Evolutionary conservation across 92 coral and sea anemone genomes (phyloP), one percentile per base, ranked within the genome.

Genomic region (Parazoanthus swiftii): DNA sequence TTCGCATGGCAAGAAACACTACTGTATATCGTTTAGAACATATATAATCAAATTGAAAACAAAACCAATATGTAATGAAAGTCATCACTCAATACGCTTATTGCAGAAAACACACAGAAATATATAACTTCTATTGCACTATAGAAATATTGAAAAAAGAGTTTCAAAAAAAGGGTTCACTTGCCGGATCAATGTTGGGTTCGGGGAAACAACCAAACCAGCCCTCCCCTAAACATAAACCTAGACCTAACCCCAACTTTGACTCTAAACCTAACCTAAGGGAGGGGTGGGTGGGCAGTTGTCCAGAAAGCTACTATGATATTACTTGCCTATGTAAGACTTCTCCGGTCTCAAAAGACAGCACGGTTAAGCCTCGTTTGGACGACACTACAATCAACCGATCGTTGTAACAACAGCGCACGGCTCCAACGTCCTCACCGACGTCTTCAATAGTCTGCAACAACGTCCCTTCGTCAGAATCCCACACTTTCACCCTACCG

Each of bases 301-400:
- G 3, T 4, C 42, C 42, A 39, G 36, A 10, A 16, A 39, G 0
- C 23, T 20, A 46, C 16, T 54, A 11, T 3, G 4, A 1, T 29
- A 25, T 23, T 13, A 51, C 79, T 73, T 35, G 89, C 97, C 95
- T 92, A 29, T 92, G 91, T 25, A 93, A 87, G 26, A 93, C 88
- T 87, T 94, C 98, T 25, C 98, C 98, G 50, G 98, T 93, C 77
- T 93, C 95, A 44, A 91, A 89, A n/a, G 93, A 94, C 65, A 94
- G 89, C 35, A 90, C 93, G 23, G 90, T 82, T 35, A 94, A 73
- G 46, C 95, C 94, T 70, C 90, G 88, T 71, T 89, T 93, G 16
- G 98, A 94, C 14, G 98, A 91, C 1, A 76, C 94, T 26, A 94
- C 93, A 37, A 93, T 88, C 71, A 92, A 74, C 74, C 86, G 86